Base-by-base conservation (phyloP, 1,140 invertebrate genomes). In the Magallana gigas region DNA sequence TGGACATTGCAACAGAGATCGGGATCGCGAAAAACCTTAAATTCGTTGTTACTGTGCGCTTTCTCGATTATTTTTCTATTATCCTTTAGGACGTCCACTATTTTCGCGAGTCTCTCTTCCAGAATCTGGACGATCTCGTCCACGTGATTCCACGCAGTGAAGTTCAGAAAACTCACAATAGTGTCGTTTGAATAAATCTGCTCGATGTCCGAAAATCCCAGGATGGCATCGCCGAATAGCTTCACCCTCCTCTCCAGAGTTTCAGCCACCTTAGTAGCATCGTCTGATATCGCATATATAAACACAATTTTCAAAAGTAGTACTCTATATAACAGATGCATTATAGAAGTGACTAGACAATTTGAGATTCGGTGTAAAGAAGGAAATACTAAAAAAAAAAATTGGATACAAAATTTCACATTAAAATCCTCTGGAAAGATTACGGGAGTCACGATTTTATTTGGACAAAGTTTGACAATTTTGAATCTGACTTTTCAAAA, bases 131-230 rank as follows among this genome's bases (percentile, higher is more conserved):
- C 76, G 3, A 88, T 83, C 36, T 64, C 9, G 12, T 58, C 62
- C 8, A 88, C 18, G 56, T 71, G 48, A n/a, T 23, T 57, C 16
- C 48, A 8, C 12, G 68, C 18, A 0, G 84, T 18, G 62, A 60
- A 88, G n/a, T 76, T 18, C 18, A 48, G 8, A 14, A 58, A 71
- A 12, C 68, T 83, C 8, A 85, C n/a, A 9, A 23, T 18, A 0
- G 83, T 88, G 59, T 88, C 83, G 57, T 58, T 81, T 80, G 84
- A 58, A 56, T 88, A 88, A 48, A 88, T 85, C 58, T 81, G 58
- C 62, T 88, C 83, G 56, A 88, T 58, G 5, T 71, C 29, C n/a
- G 83, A 56, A 23, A 88, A 84, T 23, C 83, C 83, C 23, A 88
- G 29, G 60, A 83, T 84, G 5, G 62, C 16, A 23, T 88, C 60